A percentile compares a stretch with the other conserved stretches of the same genome.
phyloP scores from a whole-genome alignment of 2,888 invertebrate genomes.

The Trachelus stipa region DNA sequence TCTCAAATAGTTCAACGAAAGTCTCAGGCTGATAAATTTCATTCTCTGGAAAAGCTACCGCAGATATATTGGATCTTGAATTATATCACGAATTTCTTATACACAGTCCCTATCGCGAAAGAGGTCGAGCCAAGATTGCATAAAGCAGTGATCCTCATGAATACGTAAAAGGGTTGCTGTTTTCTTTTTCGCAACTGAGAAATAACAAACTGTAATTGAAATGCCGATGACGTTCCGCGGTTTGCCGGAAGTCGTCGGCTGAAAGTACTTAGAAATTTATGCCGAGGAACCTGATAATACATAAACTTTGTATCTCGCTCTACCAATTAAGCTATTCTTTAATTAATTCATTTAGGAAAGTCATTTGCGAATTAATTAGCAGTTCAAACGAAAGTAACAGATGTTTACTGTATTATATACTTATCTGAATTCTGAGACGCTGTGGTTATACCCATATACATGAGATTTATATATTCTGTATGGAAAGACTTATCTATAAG shows the following conservation, averaged over 20 bases:
- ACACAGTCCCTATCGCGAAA: neutral
- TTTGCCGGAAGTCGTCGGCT: neutral
- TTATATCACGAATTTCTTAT: neutral
- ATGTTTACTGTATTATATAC: neutral
- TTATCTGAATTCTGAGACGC: neutral
- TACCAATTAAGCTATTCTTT: neutral
- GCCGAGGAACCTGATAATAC: neutral
- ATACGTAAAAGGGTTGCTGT: conserved; percentile 22
- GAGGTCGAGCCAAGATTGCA: neutral
- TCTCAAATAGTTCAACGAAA: neutral
- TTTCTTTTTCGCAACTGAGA: conserved; percentile 25
- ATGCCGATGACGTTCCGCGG: conserved; percentile 20
- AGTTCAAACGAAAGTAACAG: neutral
- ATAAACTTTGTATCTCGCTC: neutral
- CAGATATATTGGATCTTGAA: neutral
- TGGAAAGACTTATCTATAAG: neutral
- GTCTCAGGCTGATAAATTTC: neutral
- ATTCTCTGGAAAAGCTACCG: neutral
- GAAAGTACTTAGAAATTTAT: neutral
- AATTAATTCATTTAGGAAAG: neutral
- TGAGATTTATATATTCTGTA: neutral
- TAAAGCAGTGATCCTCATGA: conserved; percentile 15
- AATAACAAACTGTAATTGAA: conserved; percentile 50
- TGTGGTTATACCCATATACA: neutral
- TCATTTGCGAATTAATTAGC: neutral